Conservation (phyloP, 2,888 invertebrate species). For the Nasonovia ribisnigri region DNA sequence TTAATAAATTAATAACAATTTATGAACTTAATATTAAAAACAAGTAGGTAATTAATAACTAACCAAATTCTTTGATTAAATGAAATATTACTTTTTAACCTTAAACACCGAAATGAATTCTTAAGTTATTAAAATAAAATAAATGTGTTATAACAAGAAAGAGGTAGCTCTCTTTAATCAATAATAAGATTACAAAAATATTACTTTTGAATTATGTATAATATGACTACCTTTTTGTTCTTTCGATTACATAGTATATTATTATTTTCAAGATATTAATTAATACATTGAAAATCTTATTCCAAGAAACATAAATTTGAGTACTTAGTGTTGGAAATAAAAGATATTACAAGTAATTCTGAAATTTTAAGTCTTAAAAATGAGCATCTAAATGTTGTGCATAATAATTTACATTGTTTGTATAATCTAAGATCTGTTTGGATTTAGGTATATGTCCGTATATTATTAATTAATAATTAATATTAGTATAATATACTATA, state of each 20-base stretch:
- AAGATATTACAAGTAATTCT: not conserved
- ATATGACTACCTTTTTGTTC: no score
- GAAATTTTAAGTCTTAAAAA: not conserved
- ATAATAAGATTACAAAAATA: no score
- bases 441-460: not conserved
- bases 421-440: not conserved
- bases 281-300: not conserved
- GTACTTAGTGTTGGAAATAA: no score
- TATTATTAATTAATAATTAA: slow-evolving; percentile 1
- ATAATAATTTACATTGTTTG: not conserved
- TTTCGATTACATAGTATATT: not conserved
- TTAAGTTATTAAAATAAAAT: not conserved
- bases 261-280: not conserved
- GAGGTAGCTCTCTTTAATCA: no score
- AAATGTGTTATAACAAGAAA: not conserved
- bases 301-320: no score
- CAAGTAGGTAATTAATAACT: not conserved
- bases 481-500: not conserved
- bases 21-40: not conserved
- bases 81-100: not conserved
- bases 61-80: not conserved
- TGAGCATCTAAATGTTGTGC: not conserved
- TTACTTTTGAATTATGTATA: no score
- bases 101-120: not conserved
- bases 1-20: not conserved